Conservation (phyloP, 2,888 invertebrate genomes). For the Frankliniella intonsa region DNA sequence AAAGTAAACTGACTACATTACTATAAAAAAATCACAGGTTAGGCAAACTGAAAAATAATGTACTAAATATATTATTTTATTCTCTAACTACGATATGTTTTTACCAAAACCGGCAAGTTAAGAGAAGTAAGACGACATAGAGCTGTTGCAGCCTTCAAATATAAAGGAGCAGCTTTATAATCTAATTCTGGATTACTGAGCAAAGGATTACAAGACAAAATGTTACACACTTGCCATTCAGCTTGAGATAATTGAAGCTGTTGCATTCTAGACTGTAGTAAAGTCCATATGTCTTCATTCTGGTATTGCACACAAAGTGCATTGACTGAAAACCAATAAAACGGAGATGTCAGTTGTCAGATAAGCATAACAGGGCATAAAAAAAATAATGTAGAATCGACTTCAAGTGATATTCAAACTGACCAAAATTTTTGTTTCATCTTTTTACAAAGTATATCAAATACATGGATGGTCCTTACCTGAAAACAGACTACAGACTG, state of each 20-base stretch:
- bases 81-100: neutral
- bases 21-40: neutral
- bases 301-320: conserved; percentile 3
- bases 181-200: neutral
- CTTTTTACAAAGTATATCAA: too few species aligned
- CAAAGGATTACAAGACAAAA: neutral
- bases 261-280: neutral
- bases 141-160: neutral
- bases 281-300: neutral
- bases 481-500: neutral
- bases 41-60: neutral
- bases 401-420: too few species aligned
- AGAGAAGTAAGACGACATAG: neutral
- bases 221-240: neutral
- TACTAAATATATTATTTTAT: neutral
- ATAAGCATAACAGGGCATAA: too few species aligned
- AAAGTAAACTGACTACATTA: neutral
- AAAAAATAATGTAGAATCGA: too few species aligned
- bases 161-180: neutral
- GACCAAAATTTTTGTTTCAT: too few species aligned
- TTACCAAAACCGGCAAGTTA: neutral
- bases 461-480: neutral
- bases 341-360: neutral
- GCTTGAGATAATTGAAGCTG: conserved; percentile 8
- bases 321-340: neutral